Base-by-base conservation (phyloP, 2,113 vertebrate species). In the Fulmarus glacialis region DNA sequence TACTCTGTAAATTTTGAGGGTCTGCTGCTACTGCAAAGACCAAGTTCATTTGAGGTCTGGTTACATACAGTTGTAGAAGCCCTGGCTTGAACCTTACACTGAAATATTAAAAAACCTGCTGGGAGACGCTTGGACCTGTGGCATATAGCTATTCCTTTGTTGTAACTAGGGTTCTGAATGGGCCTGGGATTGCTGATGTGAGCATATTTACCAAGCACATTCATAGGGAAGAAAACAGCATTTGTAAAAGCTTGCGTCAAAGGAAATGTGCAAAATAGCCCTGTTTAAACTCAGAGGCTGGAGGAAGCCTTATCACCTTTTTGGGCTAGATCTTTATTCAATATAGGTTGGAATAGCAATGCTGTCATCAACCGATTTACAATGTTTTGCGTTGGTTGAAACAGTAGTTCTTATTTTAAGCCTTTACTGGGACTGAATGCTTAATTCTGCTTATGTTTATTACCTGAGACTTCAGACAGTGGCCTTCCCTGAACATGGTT, bases 361-460 rank as follows among this genome's bases (percentile, higher is more conserved):
- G 15, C 23, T 63, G 20, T 26, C 15, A 8, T 64, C 30, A 87
- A 26, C 19, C 0, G 0, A n/a, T 19, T 72, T 32, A 40, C 2
- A 42, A 47, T 6, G 5, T 48, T 95, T 73, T n/a, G 42, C 20
- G 5, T 2, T 23, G 21, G 4, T 23, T 82, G 58, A 87, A 71
- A 20, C 13, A 58, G 11, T 14, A 7, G 22, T 22, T 52, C 30
- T 81, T 85, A n/a, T 45, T 77, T 82, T 82, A 89, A 64, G 20
- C 6, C 23, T 34, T 70, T 82, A n/a, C 26, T 38, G 18, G n/a
- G 27, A 64, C 15, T 50, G 42, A 47, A 17, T 15, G 12, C 14
- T 92, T 89, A 34, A 52, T 82, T 74, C 47, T 79, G 12, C 3
- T 42, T 71, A 32, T 3, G 9, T 48, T 30, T 42, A 36, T 68